Conservation (phyloP, 2,113 vertebrate species). For the Sisor rabdophorus region DNA sequence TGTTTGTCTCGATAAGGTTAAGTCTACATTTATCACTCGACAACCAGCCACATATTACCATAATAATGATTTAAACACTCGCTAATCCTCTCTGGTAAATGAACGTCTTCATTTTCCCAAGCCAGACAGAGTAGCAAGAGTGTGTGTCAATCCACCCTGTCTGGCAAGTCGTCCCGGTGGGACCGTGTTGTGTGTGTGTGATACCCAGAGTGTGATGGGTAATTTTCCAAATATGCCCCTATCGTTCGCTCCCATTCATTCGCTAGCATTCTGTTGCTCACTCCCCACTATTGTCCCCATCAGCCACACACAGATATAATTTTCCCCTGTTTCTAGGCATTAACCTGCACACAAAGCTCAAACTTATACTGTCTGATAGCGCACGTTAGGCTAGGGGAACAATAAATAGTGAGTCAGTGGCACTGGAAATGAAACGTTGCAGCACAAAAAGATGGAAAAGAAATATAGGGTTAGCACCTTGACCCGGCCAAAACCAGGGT, state of each 20-base stretch:
- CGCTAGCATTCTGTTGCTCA: conserved; percentile 39
- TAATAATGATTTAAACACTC: conserved; percentile 85
- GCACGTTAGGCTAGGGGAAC: conserved; percentile 41
- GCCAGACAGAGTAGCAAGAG: conserved; percentile 39
- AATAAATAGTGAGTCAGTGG: conserved; percentile 38
- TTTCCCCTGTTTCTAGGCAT: conserved; percentile 45
- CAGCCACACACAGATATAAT: conserved; percentile 50
- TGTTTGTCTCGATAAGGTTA: conserved; percentile 84
- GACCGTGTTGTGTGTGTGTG: conserved; percentile 71
- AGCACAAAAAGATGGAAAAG: conserved; percentile 17
- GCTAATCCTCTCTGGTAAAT: conserved; percentile 88
- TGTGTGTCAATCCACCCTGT: conserved; percentile 69
- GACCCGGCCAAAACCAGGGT: neutral
- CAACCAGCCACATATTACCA: conserved; percentile 89
- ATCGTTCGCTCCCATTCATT: conserved; percentile 51
- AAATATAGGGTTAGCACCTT: conserved; percentile 25
- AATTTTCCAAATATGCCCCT: conserved; percentile 54
- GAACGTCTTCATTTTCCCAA: conserved; percentile 93
- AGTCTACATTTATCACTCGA: conserved; percentile 81
- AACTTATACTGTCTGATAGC: conserved; percentile 47
- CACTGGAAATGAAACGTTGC: conserved; percentile 35
- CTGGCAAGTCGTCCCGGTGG: conserved; percentile 76
- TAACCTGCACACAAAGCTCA: conserved; percentile 50
- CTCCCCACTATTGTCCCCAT: conserved; percentile 42
- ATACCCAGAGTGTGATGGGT: conserved; percentile 63